phyloP scores from a whole-genome alignment of 2,113 vertebrate genomes.

The Corythaeola cristata region DNA sequence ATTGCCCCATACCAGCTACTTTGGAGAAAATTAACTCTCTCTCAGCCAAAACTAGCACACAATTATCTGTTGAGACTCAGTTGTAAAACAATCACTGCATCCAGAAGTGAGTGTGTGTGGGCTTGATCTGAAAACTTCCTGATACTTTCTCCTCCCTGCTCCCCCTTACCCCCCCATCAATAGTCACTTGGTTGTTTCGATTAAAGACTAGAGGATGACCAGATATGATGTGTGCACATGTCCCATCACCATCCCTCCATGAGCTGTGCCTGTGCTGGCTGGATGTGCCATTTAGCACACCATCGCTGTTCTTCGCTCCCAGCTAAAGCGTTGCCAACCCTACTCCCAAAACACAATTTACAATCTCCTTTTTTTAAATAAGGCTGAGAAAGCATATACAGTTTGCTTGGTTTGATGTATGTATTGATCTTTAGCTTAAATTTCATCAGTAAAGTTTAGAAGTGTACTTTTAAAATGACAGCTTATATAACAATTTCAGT shows the following conservation, averaged over 20 bases:
- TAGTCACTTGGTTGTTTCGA: not conserved
- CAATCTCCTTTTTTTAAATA: not conserved
- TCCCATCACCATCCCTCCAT: not conserved
- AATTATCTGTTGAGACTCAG: not conserved
- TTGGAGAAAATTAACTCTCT: no score
- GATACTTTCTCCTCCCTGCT: no score
- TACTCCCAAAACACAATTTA: not conserved
- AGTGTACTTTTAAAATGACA: not conserved
- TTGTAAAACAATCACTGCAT: not conserved
- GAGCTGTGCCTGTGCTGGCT: not conserved
- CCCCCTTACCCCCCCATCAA: no score
- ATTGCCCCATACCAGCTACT: no score
- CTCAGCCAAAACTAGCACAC: no score
- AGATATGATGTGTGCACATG: rapidly evolving
- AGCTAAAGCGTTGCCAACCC: not conserved
- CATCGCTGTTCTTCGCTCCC: not conserved
- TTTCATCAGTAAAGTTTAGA: not conserved
- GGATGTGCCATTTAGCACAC: not conserved
- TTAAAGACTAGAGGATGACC: not conserved
- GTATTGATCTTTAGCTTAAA: not conserved
- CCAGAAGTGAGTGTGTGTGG: not conserved
- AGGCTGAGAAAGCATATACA: not conserved
- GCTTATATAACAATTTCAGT: not conserved
- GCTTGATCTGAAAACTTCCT: not conserved
- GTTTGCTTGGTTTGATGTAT: not conserved